phyloP scores from a whole-genome alignment of 2,113 vertebrate species.

The Podarcis cretensis region DNA sequence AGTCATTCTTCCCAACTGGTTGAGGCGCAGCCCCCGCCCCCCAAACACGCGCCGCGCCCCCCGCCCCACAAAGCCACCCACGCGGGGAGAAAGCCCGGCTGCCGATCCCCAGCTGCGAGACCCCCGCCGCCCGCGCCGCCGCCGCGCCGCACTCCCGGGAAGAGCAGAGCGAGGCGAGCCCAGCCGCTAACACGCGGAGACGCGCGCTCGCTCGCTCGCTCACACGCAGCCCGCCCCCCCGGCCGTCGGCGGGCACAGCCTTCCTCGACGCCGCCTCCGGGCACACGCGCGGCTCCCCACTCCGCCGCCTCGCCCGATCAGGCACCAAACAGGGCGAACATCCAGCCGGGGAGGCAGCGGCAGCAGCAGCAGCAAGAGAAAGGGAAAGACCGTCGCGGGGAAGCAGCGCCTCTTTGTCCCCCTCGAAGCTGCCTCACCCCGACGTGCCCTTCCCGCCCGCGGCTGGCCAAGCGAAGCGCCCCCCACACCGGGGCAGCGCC shows the following conservation, averaged over 20 bases:
- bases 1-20: conserved; percentile 82
- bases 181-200: neutral
- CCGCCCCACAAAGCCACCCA: neutral
- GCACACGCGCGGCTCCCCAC: conserved; percentile 43
- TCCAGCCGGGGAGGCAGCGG: neutral
- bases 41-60: conserved; percentile 62
- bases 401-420: neutral
- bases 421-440: neutral
- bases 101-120: neutral
- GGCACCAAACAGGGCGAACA: conserved; percentile 58
- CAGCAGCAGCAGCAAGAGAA: conserved; percentile 29
- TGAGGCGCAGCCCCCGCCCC: conserved; percentile 70
- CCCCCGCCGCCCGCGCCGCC: too few relatives aligned
- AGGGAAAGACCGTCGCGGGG: neutral
- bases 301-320: conserved; percentile 61
- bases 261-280: neutral
- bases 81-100: neutral
- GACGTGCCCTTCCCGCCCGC: conserved; percentile 16
- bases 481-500: too few relatives aligned
- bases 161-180: conserved; percentile 7
- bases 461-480: conserved; percentile 39
- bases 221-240: conserved; percentile 19
- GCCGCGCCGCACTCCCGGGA: conserved; percentile 1
- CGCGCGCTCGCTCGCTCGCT: neutral
- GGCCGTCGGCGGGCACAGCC: too few relatives aligned